These are phyloP conservation scores for Pachypanchax playfairii DNA, from an alignment of 2,113 vertebrate genomes.

Conservation along the genomic window DNA sequence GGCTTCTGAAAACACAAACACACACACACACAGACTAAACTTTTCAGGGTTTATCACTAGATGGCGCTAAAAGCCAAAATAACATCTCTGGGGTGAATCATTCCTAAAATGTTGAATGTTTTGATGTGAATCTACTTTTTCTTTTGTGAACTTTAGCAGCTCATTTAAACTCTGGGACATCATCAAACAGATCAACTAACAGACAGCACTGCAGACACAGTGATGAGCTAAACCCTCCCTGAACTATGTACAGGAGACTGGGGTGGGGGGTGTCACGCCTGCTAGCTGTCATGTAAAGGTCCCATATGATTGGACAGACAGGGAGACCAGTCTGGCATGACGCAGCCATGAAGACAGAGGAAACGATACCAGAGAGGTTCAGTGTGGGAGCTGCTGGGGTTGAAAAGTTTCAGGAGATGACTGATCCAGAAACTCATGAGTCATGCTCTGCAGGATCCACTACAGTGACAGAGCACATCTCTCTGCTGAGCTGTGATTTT, in stretches of 20 bases:
- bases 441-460: too few species aligned
- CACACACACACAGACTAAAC: neutral
- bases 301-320: constrained; percentile 28
- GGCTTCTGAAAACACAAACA: constrained; percentile 82
- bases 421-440: constrained; percentile 7
- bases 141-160: too few species aligned
- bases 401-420: constrained; percentile 9
- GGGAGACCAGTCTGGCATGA: neutral
- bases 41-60: constrained; percentile 47
- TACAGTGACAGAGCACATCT: too few species aligned
- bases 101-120: too few species aligned
- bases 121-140: too few species aligned
- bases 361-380: neutral
- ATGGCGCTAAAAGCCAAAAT: constrained; percentile 24
- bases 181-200: constrained; percentile 2
- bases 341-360: neutral
- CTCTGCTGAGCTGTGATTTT: too few species aligned
- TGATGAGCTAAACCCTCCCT: constrained; percentile 14
- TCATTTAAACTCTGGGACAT: too few species aligned
- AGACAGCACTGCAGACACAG: constrained; percentile 23
- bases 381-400: constrained; percentile 16
- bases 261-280: neutral
- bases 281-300: constrained; percentile 32
- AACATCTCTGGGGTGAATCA: neutral
- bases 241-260: neutral